Base-by-base conservation (phyloP, 2,113 vertebrate genomes). In the Alectura lathami region DNA sequence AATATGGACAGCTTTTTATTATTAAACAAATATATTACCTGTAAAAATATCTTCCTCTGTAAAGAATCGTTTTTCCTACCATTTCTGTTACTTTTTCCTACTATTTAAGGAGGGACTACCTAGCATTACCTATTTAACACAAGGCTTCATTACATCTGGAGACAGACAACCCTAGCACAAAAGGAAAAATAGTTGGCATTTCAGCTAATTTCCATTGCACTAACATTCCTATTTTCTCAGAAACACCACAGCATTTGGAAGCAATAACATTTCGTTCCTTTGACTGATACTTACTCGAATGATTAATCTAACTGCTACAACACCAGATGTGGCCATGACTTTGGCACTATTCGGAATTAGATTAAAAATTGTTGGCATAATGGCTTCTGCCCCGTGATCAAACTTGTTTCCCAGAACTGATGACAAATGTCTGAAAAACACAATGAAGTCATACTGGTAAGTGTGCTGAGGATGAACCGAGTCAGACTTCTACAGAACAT, bases 261-360 rank as follows among this genome's bases (percentile, higher is more conserved):
- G 47, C 13, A 3, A 8, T 14, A 80, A 48, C 20, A 34, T 13
- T 43, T 60, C 57, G 36, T 26, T 88, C 27, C 51, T 60, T 64
- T 88, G 60, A 73, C 36, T 42, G 22, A 51, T 80, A 97, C 98
- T 98, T 94, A 99, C 99, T 97, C 99, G 98, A 88, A 99, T 99
- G 91, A 99, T 99, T 98, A 99, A 98, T 91, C 99, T 98, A 90
- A 99, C 99, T 88, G 98, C 98, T 82, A 98, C 99, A 88, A 99
- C 95, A 59, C 99, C 99, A 21, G 99, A 99, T n/a, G 99, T 99
- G 95, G 99, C 99, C 98, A 99, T 99, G 94, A 99, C 97, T 98
- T 99, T 99, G 98, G 99, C 99, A 97, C 99, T 99, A 96, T 99
- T 99, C 17, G 99, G 99, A 96, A 99, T 99, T n/a, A 99, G 98